These are phyloP conservation scores for Saxidomus purpurata DNA, from an alignment of 1,140 invertebrate genomes.

Conservation along the genomic window DNA sequence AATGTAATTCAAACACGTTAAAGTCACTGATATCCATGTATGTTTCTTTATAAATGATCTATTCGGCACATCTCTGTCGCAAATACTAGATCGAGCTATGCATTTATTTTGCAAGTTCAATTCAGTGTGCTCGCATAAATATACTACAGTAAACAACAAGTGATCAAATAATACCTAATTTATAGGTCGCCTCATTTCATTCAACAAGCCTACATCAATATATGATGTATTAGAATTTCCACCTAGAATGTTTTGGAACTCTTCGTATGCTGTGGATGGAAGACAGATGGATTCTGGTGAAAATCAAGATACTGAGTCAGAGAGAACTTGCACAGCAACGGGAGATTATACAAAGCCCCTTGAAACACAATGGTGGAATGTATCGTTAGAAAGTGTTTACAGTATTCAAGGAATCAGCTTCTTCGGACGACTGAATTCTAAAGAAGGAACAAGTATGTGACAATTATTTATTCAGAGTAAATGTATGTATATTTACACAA, in stretches of 20 bases:
- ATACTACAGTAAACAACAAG: too few species aligned
- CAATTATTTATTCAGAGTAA: too few species aligned
- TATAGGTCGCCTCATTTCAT: not conserved
- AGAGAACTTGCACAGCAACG: not conserved
- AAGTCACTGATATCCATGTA: too few species aligned
- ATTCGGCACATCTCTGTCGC: too few species aligned
- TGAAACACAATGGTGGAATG: not conserved
- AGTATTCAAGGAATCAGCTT: not conserved
- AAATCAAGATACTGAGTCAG: not conserved
- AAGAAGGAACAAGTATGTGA: too few species aligned
- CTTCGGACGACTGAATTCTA: not conserved
- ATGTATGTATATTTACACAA: too few species aligned
- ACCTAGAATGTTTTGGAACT: not conserved
- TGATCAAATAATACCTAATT: too few species aligned
- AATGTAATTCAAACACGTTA: too few species aligned
- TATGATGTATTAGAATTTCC: not conserved
- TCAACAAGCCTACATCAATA: not conserved
- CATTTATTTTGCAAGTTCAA: too few species aligned
- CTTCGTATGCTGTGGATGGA: constrained; percentile 3
- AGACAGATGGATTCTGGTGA: not conserved
- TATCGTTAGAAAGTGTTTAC: not conserved
- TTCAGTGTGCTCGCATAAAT: too few species aligned
- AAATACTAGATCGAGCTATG: too few species aligned
- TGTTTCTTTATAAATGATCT: too few species aligned
- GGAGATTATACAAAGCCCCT: not conserved